phyloP scores from a whole-genome alignment of 2,113 vertebrate genomes.

The Willisornis vidua region DNA sequence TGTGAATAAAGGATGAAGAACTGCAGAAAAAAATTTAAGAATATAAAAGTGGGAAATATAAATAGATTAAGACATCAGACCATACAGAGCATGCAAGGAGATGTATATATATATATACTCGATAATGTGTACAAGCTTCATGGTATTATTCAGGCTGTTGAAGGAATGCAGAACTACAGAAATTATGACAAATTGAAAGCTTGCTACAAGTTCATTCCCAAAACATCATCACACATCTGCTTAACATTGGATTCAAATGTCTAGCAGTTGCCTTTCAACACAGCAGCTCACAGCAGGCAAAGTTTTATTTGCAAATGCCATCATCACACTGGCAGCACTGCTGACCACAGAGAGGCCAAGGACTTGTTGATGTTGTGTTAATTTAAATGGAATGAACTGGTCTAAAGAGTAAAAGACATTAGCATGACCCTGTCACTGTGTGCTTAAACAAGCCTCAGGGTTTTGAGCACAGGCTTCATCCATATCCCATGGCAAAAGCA shows the following conservation, averaged over 20 bases:
- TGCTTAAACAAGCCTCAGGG: not conserved
- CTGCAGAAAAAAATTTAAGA: not conserved
- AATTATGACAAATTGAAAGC: constrained; percentile 1
- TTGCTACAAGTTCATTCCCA: not conserved
- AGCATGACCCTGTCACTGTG: not conserved
- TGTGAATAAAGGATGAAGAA: not conserved
- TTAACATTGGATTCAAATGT: not conserved
- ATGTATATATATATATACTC: not conserved
- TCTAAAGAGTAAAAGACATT: not conserved
- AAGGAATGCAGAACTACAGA: not conserved
- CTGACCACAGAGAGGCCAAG: not conserved
- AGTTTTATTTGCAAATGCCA: not conserved
- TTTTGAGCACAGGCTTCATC: not conserved
- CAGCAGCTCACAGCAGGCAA: constrained; percentile 35
- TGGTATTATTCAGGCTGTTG: not conserved
- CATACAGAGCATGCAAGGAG: not conserved
- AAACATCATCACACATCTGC: not conserved
- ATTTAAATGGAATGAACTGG: constrained; percentile 43
- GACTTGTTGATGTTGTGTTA: not conserved
- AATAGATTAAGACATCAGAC: not conserved
- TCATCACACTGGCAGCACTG: constrained; percentile 15
- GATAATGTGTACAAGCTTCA: not conserved
- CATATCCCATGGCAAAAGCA: not conserved
- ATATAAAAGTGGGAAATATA: not conserved
- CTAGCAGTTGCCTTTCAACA: constrained; percentile 4